phyloP scores from a whole-genome alignment of 2,797 vertebrate genomes.

The Cynopterus sphinx region DNA sequence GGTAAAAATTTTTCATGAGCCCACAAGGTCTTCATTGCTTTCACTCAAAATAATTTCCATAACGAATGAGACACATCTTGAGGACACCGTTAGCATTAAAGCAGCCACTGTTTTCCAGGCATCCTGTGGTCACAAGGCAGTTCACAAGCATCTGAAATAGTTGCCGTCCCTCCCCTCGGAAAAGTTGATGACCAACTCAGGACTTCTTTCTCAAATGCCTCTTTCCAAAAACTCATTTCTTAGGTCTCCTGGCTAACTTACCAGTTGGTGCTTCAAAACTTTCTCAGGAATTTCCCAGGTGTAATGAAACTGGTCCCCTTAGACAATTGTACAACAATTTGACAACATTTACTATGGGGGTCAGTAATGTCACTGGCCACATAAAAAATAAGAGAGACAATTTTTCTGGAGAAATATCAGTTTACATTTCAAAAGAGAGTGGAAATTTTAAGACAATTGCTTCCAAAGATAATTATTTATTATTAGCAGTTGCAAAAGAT shows the following conservation, averaged over 20 bases:
- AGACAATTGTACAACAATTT: background rate
- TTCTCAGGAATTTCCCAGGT: too few species aligned
- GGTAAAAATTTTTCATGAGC: too few species aligned
- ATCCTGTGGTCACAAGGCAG: background rate
- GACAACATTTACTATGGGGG: background rate
- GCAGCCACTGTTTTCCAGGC: too few species aligned
- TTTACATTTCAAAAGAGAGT: background rate
- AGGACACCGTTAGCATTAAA: too few species aligned
- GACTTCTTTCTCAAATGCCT: background rate
- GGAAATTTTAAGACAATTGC: background rate
- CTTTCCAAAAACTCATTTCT: background rate
- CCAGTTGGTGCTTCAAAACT: background rate
- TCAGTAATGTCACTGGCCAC: background rate
- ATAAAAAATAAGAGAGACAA: background rate
- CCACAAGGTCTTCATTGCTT: too few species aligned
- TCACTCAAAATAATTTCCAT: too few species aligned
- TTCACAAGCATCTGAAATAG: background rate
- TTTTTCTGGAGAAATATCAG: background rate
- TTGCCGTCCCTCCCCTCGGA: too few species aligned
- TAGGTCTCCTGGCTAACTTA: background rate
- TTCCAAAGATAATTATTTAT: background rate
- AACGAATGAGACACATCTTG: too few species aligned
- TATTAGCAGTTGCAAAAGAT: background rate
- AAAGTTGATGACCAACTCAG: background rate
- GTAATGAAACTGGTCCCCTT: too few species aligned